Conservation (phyloP, 2,113 vertebrate genomes). For the Azemiops feae region DNA sequence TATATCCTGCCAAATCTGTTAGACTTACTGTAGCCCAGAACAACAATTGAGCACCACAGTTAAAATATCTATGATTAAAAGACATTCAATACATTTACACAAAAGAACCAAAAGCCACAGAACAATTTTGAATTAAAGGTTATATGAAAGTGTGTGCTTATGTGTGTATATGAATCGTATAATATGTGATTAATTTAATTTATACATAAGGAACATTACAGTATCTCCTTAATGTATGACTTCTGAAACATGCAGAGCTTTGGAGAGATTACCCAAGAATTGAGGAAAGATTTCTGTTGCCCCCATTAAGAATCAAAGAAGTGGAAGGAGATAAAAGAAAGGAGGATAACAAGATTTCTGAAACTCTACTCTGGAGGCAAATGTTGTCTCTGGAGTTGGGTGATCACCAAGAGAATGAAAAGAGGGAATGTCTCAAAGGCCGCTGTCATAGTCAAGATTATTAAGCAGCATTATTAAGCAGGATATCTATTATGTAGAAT, state of each 20-base stretch:
- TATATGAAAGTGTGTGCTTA: too few relatives aligned
- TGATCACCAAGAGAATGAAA: slow-evolving; percentile 25
- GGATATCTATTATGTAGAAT: slow-evolving; percentile 52
- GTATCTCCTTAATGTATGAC: slow-evolving; percentile 83
- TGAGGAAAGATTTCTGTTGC: slow-evolving; percentile 69
- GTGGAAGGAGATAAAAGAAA: slow-evolving; percentile 25
- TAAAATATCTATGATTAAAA: too few relatives aligned
- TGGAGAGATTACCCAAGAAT: slow-evolving; percentile 75
- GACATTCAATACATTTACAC: too few relatives aligned
- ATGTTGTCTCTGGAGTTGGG: slow-evolving; percentile 25
- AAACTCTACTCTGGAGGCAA: slow-evolving; percentile 24
- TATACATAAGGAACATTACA: slow-evolving; percentile 80
- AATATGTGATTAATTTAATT: slow-evolving; percentile 60
- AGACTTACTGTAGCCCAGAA: too few relatives aligned
- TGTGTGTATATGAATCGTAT: too few relatives aligned
- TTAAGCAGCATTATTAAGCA: slow-evolving; percentile 57
- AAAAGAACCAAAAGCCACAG: too few relatives aligned
- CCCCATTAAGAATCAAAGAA: slow-evolving; percentile 57
- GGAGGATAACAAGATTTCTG: slow-evolving; percentile 43
- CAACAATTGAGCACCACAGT: too few relatives aligned
- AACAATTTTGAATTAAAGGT: too few relatives aligned
- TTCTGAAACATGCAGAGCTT: slow-evolving; percentile 83
- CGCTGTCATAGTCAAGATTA: slow-evolving; percentile 54
- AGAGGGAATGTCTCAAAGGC: slow-evolving; percentile 34
- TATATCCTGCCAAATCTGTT: too few relatives aligned